Percentiles rank a stretch among this genome's conserved stretches.
Evolutionary conservation across 1,140 invertebrate species (phyloP).

Genomic region (Diabrotica virgifera): DNA sequence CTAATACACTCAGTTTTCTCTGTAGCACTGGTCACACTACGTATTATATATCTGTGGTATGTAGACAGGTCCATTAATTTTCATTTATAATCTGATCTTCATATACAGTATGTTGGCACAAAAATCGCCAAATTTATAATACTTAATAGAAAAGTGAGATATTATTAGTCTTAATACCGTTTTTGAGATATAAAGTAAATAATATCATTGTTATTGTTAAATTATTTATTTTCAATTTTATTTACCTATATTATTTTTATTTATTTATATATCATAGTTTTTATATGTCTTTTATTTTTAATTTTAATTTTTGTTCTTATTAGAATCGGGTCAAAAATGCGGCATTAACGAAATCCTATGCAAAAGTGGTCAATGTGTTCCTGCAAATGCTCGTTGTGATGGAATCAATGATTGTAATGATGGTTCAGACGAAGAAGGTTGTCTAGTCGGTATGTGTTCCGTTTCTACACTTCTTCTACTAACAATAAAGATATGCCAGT

Average conservation of each 20-base stretch:
- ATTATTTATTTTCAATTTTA: background rate
- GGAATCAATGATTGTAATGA: constrained; percentile 56
- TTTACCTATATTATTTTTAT: constrained; percentile 28
- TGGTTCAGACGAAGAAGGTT: constrained; percentile 56
- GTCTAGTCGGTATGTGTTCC: constrained; percentile 43
- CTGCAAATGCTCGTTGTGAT: constrained; percentile 49
- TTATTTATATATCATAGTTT: constrained; percentile 22
- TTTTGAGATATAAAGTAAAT: too few species aligned
- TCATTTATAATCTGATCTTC: too few species aligned
- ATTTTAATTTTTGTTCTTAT: constrained; percentile 20
- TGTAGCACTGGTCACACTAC: too few species aligned
- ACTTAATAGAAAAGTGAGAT: too few species aligned
- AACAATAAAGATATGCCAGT: background rate
- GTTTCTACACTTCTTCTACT: background rate
- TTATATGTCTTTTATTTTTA: constrained; percentile 4
- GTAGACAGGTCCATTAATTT: too few species aligned
- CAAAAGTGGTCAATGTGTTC: constrained; percentile 50
- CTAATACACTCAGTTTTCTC: too few species aligned
- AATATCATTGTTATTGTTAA: too few species aligned
- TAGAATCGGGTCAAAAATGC: constrained; percentile 22
- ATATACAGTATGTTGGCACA: too few species aligned
- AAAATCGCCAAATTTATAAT: too few species aligned
- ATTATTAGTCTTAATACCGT: too few species aligned
- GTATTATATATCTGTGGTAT: too few species aligned
- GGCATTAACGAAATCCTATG: constrained; percentile 36